phyloP scores from a whole-genome alignment of 2,888 invertebrate species.

The Chalcosyrphus nemorum region DNA sequence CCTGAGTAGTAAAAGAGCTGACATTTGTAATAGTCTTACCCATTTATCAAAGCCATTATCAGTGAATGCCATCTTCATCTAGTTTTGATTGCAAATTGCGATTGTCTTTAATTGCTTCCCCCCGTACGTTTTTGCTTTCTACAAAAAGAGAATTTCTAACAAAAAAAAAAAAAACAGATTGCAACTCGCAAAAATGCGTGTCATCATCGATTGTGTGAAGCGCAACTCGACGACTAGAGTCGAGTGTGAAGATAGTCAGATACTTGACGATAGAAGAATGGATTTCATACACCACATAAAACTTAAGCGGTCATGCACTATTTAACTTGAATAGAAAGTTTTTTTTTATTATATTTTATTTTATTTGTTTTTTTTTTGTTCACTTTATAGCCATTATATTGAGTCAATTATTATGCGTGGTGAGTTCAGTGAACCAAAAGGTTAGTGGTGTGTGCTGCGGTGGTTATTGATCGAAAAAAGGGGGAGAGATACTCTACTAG shows the following conservation, averaged over 20 bases:
- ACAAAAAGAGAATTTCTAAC: background rate
- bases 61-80: conserved; percentile 16
- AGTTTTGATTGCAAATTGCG: conserved; percentile 14
- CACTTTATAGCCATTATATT: conserved; percentile 45
- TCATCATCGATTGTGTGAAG: conserved; percentile 6
- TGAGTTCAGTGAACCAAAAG: conserved; percentile 62
- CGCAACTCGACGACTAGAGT: background rate
- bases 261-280: conserved; percentile 32
- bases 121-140: conserved; percentile 14
- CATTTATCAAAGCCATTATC: conserved; percentile 19
- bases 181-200: conserved; percentile 31
- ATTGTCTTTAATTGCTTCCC: conserved; percentile 37
- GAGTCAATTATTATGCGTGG: conserved; percentile 48
- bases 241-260: background rate
- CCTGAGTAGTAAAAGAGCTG: background rate
- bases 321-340: conserved; percentile 66
- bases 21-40: background rate
- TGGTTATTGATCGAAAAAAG: conserved; percentile 39
- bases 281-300: conserved; percentile 31
- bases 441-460: conserved; percentile 43
- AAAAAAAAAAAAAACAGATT: conserved; percentile 8
- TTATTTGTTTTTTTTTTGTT: conserved; percentile 40
- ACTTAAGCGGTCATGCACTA: conserved; percentile 60
- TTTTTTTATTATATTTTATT: no score
- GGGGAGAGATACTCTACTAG: background rate